Evolutionary conservation across 2,888 invertebrate species (phyloP).

Genomic region (Heliconius hortense): DNA sequence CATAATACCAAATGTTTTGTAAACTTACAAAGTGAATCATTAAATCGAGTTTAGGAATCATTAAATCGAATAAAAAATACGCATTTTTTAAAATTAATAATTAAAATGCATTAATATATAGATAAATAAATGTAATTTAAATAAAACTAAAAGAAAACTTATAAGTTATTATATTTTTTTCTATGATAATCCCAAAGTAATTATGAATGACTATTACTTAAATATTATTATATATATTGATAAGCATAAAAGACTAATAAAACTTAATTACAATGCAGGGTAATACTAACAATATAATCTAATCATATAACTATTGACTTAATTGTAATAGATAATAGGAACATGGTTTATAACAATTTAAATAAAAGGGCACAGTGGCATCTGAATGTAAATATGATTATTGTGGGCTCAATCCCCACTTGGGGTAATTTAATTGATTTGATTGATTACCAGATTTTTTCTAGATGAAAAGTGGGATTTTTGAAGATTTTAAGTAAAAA

Average conservation of each 20-base stretch:
- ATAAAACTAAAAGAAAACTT: neutral
- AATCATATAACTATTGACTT: slow-evolving; percentile 11
- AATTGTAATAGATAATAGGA: slow-evolving; percentile 3
- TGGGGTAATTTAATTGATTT: too few species aligned
- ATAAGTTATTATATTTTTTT: neutral
- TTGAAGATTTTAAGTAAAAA: too few species aligned
- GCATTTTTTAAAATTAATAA: too few species aligned
- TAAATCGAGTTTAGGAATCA: too few species aligned
- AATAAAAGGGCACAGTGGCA: neutral
- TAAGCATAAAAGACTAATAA: neutral
- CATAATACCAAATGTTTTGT: too few species aligned
- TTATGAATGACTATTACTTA: neutral
- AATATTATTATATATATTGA: too few species aligned
- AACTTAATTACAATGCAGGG: neutral
- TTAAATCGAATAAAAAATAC: too few species aligned
- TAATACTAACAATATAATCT: slow-evolving; percentile 5
- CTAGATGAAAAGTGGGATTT: too few species aligned
- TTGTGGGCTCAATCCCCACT: neutral
- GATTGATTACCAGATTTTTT: too few species aligned
- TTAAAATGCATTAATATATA: too few species aligned
- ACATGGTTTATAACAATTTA: slow-evolving; percentile 5
- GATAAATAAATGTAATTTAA: too few species aligned
- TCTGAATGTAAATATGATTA: neutral
- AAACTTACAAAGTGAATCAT: too few species aligned
- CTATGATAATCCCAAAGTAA: neutral